Conservation (phyloP, 1,140 invertebrate species). For the Lethrus apterus region DNA sequence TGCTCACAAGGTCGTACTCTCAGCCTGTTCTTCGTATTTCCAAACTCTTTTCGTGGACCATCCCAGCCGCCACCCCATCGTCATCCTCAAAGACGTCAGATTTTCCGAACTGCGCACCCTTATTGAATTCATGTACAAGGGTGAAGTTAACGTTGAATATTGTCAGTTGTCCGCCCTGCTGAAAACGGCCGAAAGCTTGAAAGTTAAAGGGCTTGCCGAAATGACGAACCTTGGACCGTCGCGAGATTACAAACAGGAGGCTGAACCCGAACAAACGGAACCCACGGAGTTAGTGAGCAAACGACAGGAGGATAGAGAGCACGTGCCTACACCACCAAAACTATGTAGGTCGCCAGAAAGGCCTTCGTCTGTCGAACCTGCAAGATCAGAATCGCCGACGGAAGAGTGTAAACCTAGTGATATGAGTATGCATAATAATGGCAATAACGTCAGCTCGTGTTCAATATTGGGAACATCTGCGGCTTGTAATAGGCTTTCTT, state of each 20-base stretch:
- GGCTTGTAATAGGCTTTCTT: conserved; percentile 45
- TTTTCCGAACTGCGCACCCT: conserved; percentile 83
- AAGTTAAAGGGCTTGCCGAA: conserved; percentile 80
- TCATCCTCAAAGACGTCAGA: conserved; percentile 88
- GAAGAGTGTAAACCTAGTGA: conserved; percentile 44
- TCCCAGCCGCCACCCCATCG: conserved; percentile 84
- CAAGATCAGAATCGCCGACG: conserved; percentile 39
- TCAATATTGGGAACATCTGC: conserved; percentile 5
- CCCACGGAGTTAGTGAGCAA: conserved; percentile 37
- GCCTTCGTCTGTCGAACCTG: conserved; percentile 23
- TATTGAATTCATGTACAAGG: conserved; percentile 95
- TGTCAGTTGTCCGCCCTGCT: conserved; percentile 83
- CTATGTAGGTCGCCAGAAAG: conserved; percentile 25
- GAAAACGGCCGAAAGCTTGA: conserved; percentile 87
- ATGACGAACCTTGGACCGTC: conserved; percentile 69
- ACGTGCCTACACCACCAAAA: conserved; percentile 22
- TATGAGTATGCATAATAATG: conserved; percentile 49
- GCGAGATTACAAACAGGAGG: conserved; percentile 28
- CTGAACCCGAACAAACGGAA: conserved; percentile 36
- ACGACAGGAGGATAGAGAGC: conserved; percentile 10
- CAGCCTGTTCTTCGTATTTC: conserved; percentile 92
- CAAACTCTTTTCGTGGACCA: conserved; percentile 82
- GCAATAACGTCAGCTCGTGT: conserved; percentile 24
- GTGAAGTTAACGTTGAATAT: conserved; percentile 90
- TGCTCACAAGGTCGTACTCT: conserved; percentile 88